Evolutionary conservation across 1,140 invertebrate species (phyloP).

Genomic region (Pentalonia nigronervosa): DNA sequence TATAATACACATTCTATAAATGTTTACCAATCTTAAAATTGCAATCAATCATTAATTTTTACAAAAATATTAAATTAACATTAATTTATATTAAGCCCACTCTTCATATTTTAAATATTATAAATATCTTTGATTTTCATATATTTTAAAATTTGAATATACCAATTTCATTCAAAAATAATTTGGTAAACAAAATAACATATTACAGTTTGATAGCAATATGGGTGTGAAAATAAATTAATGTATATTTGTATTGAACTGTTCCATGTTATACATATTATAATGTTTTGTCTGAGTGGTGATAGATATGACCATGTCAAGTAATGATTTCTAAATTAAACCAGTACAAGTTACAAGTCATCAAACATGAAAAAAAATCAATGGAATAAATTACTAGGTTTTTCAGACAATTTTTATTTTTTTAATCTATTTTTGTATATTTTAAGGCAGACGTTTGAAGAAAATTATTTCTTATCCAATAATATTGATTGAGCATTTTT

Average conservation of each 20-base stretch:
- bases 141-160: background rate
- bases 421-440: background rate
- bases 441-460: background rate
- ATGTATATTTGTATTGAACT: slow-evolving; percentile 1
- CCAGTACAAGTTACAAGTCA: background rate
- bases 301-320: background rate
- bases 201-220: background rate
- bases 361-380: background rate
- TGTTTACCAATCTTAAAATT: background rate
- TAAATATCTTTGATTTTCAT: background rate
- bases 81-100: background rate
- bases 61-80: background rate
- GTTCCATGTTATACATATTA: background rate
- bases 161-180: background rate
- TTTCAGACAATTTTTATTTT: background rate
- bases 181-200: background rate
- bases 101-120: background rate
- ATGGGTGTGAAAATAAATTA: background rate
- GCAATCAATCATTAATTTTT: background rate
- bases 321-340: background rate
- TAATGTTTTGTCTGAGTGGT: background rate
- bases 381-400: background rate
- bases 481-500: background rate
- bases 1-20: background rate
- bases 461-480: background rate